Evolutionary conservation across 64 coral and sea anemone species (phyloP).

Genomic region (Hydrozoanthus tunicans): DNA sequence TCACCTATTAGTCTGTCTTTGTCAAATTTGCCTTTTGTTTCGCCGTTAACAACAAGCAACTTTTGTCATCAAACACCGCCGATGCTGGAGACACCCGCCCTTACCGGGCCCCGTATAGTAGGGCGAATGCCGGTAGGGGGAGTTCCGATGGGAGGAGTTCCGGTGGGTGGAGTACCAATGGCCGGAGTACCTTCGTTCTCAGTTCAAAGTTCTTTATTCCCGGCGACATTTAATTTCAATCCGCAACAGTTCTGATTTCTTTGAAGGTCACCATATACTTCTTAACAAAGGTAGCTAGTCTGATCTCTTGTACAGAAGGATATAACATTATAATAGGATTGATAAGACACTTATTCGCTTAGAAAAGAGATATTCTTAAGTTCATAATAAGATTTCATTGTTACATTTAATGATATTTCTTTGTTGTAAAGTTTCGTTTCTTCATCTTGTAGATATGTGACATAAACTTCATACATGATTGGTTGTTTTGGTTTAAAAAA

Average conservation of each 20-base stretch:
- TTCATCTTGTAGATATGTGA: background rate
- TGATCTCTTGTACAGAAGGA: slow-evolving; percentile 18
- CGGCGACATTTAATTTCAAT: slow-evolving; percentile 42
- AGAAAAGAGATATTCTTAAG: background rate
- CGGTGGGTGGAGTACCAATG: background rate
- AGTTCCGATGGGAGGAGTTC: background rate
- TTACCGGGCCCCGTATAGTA: slow-evolving; percentile 15
- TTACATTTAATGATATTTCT: background rate
- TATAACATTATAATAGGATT: slow-evolving; percentile 8
- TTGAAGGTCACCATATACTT: background rate
- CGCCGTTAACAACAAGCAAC: slow-evolving; percentile 40
- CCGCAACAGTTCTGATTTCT: slow-evolving; percentile 42
- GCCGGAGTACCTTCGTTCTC: slow-evolving; percentile 7
- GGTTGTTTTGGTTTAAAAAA: background rate
- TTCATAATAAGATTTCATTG: background rate
- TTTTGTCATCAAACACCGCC: slow-evolving; percentile 39
- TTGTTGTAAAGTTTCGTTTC: background rate
- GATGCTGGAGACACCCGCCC: slow-evolving; percentile 11
- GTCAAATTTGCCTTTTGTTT: slow-evolving; percentile 36
- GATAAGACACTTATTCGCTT: background rate
- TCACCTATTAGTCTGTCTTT: slow-evolving; percentile 36
- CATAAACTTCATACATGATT: background rate
- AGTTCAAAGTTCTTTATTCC: slow-evolving; percentile 6
- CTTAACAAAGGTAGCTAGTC: background rate
- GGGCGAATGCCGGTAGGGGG: slow-evolving; percentile 13